phyloP scores from a whole-genome alignment of 1,140 invertebrate genomes.

The Globodera rostochiensis region DNA sequence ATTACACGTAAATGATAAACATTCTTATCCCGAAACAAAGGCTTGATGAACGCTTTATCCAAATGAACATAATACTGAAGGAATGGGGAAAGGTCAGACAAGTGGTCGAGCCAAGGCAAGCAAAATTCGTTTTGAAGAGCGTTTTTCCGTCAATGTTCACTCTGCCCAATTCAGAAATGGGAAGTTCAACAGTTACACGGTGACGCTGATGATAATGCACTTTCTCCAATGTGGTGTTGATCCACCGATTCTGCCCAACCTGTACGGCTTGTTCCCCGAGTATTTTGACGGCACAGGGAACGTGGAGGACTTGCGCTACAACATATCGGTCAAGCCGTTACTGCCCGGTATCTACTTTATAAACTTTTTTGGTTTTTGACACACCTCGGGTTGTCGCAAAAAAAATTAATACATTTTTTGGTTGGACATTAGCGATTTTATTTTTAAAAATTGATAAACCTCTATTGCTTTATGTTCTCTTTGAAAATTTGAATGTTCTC shows the following conservation, averaged over 20 bases:
- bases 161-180: conserved; percentile 9
- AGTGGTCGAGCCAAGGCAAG: conserved; percentile 12
- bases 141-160: background rate
- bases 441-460: no score
- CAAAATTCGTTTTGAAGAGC: conserved; percentile 3
- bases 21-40: background rate
- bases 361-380: no score
- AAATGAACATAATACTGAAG: conserved; percentile 38
- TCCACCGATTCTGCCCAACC: conserved; percentile 62
- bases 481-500: background rate
- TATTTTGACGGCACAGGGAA: conserved; percentile 38
- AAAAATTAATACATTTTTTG: no score
- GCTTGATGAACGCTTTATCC: conserved; percentile 34
- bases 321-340: conserved; percentile 17
- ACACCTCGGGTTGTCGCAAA: no score
- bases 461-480: no score
- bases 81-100: conserved; percentile 35
- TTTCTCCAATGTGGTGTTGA: conserved; percentile 83
- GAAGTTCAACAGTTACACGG: conserved; percentile 66
- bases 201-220: conserved; percentile 91
- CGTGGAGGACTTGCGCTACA: conserved; percentile 35
- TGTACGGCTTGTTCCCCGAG: conserved; percentile 45
- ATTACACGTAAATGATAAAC: no score
- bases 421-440: no score
- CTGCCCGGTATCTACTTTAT: conserved; percentile 33